Percentiles rank a stretch among this genome's conserved stretches.
phyloP scores from a whole-genome alignment of 2,113 vertebrate species.

The Malurus melanocephalus region DNA sequence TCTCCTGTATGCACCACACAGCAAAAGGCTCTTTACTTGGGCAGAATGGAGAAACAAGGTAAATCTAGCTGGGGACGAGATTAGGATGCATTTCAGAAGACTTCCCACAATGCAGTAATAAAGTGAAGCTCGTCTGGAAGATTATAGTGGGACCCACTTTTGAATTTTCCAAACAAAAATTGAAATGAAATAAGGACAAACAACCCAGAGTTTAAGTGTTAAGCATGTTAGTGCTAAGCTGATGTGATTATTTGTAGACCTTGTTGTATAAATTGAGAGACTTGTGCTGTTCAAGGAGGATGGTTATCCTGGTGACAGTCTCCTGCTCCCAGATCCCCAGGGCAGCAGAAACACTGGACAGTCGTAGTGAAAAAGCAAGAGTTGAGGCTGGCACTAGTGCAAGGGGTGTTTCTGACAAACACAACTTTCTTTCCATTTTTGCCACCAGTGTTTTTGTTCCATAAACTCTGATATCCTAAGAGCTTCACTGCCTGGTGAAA shows the following conservation, averaged over 20 bases:
- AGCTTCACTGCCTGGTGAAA: background rate
- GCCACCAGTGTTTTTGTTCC: background rate
- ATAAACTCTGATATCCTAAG: background rate
- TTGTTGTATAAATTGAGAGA: background rate
- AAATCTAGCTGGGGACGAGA: background rate
- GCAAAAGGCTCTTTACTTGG: background rate
- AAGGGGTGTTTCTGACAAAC: background rate
- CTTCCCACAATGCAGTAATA: background rate
- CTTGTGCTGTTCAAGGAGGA: background rate
- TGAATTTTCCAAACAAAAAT: background rate
- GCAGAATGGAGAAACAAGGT: background rate
- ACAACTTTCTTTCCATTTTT: background rate
- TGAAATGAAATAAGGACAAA: background rate
- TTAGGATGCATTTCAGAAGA: background rate
- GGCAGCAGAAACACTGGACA: background rate
- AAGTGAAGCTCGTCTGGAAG: background rate
- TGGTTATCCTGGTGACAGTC: background rate
- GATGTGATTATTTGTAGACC: background rate
- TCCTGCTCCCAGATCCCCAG: background rate
- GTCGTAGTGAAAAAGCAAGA: background rate
- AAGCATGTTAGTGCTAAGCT: background rate
- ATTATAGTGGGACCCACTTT: accelerated
- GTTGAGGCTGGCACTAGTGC: background rate
- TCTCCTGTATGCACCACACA: background rate
- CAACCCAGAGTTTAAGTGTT: background rate